Evolutionary conservation across 2,888 invertebrate genomes (phyloP).

Genomic region (Drosophila meridionalis): DNA sequence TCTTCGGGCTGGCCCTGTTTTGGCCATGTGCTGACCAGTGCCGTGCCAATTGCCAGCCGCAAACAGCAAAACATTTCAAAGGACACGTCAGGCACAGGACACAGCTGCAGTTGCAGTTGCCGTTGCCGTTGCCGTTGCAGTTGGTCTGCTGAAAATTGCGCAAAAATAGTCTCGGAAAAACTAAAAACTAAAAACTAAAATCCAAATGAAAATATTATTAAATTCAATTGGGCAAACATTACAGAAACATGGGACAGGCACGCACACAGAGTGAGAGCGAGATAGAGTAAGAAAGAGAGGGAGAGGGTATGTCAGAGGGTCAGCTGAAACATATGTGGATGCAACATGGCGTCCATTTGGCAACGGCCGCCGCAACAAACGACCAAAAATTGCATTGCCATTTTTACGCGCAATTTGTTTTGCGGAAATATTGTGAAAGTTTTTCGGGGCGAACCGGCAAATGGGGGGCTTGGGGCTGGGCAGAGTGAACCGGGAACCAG

Average conservation of each 20-base stretch:
- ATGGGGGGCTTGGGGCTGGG: neutral
- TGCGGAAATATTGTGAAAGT: slow-evolving; percentile 78
- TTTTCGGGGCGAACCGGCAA: slow-evolving; percentile 54
- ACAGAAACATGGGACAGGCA: slow-evolving; percentile 68
- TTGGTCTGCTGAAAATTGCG: slow-evolving; percentile 52
- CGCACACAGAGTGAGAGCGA: slow-evolving; percentile 26
- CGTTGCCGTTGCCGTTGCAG: slow-evolving; percentile 14
- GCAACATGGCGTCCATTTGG: slow-evolving; percentile 80
- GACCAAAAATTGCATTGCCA: slow-evolving; percentile 81
- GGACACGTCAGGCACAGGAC: slow-evolving; percentile 48
- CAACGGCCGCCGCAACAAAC: slow-evolving; percentile 81
- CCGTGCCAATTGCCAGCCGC: slow-evolving; percentile 62
- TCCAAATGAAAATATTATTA: slow-evolving; percentile 82
- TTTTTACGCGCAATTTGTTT: slow-evolving; percentile 80
- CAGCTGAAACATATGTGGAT: slow-evolving; percentile 64
- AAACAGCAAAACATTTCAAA: slow-evolving; percentile 72
- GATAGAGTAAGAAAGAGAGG: neutral
- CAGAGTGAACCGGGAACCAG: slow-evolving; percentile 51
- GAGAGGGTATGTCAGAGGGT: neutral
- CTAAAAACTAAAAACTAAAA: slow-evolving; percentile 62
- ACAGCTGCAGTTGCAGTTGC: slow-evolving; percentile 21
- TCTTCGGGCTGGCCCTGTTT: neutral
- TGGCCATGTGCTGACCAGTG: slow-evolving; percentile 52
- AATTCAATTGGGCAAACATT: slow-evolving; percentile 82
- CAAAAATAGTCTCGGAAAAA: slow-evolving; percentile 59